phyloP scores from a whole-genome alignment of 2,888 invertebrate species.

The Drosophila merina region DNA sequence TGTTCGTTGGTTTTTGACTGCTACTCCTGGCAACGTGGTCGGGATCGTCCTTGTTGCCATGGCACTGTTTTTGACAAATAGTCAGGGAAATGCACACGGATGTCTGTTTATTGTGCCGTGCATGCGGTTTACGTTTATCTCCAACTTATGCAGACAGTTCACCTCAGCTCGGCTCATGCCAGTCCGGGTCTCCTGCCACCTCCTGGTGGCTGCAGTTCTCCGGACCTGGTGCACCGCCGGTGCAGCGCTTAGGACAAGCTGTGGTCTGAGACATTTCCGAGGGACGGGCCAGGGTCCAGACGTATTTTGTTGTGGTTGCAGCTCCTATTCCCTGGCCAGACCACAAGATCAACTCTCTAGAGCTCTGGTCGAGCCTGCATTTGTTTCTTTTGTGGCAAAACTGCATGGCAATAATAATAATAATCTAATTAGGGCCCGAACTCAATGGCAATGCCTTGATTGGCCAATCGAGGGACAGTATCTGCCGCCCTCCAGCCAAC shows the following conservation, averaged over 20 bases:
- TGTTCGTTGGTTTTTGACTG: conserved; percentile 67
- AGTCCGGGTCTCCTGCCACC: not conserved
- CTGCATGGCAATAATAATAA: conserved; percentile 65
- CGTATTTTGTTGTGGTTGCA: conserved; percentile 72
- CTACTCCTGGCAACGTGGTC: conserved; percentile 10
- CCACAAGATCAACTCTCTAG: conserved; percentile 48
- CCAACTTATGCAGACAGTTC: conserved; percentile 76
- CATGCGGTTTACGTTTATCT: conserved; percentile 79
- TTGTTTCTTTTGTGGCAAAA: conserved; percentile 26
- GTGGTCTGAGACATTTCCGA: conserved; percentile 72
- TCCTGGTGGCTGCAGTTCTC: not conserved
- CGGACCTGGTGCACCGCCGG: conserved; percentile 15
- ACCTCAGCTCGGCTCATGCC: conserved; percentile 24
- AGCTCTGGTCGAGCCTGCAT: conserved; percentile 6
- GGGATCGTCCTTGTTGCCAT: conserved; percentile 69
- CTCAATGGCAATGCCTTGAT: conserved; percentile 39
- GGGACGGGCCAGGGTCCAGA: conserved; percentile 64
- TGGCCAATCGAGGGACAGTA: conserved; percentile 15
- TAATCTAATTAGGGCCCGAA: conserved; percentile 69
- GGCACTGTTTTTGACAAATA: conserved; percentile 78
- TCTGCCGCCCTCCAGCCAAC: conserved; percentile 14
- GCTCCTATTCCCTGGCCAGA: conserved; percentile 31
- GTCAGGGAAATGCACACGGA: conserved; percentile 79
- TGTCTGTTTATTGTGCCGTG: conserved; percentile 79
- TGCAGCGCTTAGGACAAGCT: conserved; percentile 48